Conservation (phyloP, 2,113 vertebrate species). For the Haemorhous mexicanus region DNA sequence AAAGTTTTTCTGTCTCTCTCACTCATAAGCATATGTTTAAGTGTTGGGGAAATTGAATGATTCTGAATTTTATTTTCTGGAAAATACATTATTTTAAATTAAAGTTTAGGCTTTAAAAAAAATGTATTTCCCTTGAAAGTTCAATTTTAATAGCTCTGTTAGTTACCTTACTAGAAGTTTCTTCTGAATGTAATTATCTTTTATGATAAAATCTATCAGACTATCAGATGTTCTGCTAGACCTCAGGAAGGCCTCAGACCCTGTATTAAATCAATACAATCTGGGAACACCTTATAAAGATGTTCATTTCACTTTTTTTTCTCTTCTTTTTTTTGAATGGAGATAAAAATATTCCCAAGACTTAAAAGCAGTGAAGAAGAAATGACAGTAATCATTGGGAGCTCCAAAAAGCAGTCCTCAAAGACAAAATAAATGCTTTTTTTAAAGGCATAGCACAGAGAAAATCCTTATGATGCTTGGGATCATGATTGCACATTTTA, state of each 20-base stretch:
- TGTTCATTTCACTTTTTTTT: rapidly evolving
- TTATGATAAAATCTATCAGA: background rate
- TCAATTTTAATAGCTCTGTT: background rate
- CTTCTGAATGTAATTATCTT: background rate
- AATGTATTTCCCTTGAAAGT: background rate
- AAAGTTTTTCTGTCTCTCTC: background rate
- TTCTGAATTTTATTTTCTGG: background rate
- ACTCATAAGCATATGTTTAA: background rate
- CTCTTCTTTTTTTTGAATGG: too few relatives aligned
- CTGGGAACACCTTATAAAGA: background rate
- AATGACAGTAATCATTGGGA: background rate
- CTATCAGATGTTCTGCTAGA: background rate
- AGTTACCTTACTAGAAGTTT: background rate
- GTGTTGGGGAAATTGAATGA: background rate
- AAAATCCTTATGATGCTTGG: background rate
- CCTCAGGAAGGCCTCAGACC: background rate
- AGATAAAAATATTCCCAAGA: background rate
- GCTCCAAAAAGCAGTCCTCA: background rate
- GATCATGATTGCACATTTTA: background rate
- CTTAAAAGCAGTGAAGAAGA: background rate
- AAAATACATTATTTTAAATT: background rate
- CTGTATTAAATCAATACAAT: background rate
- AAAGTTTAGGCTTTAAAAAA: background rate
- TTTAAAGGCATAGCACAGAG: background rate
- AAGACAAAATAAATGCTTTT: background rate